Evolutionary conservation across 2,113 vertebrate genomes (phyloP).

Genomic region (Bubo blakistoni): DNA sequence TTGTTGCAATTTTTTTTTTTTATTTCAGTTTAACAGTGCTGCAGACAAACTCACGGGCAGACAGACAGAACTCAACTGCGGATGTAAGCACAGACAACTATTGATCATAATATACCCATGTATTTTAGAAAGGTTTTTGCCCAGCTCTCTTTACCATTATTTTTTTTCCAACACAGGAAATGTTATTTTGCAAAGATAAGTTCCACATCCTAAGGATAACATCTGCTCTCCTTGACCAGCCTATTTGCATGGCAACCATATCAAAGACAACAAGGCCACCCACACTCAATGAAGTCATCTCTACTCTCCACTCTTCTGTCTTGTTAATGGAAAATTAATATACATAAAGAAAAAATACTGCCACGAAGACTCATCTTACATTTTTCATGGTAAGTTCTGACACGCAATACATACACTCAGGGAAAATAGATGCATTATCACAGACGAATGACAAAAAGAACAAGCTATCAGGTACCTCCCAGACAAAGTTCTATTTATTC

Average conservation of each 20-base stretch:
- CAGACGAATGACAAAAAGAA: neutral
- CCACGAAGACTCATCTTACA: neutral
- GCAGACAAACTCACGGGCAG: neutral
- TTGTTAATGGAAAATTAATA: neutral
- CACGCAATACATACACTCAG: accelerated
- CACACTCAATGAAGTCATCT: neutral
- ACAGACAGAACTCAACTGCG: neutral
- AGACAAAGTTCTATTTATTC: neutral
- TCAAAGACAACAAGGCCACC: neutral
- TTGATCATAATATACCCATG: neutral
- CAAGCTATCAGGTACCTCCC: neutral
- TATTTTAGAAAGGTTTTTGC: neutral
- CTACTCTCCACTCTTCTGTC: neutral
- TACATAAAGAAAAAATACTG: neutral
- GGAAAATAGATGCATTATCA: neutral
- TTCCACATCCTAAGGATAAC: neutral
- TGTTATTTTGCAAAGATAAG: neutral
- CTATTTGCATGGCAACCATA: neutral
- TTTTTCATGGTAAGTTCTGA: neutral
- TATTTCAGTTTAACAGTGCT: neutral
- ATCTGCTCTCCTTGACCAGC: neutral
- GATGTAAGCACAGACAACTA: neutral
- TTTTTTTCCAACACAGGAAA: neutral
- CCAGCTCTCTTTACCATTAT: neutral
- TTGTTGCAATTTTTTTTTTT: neutral